Evolutionary conservation across 2,888 invertebrate species (phyloP).

Genomic region (Catocala fraxini): DNA sequence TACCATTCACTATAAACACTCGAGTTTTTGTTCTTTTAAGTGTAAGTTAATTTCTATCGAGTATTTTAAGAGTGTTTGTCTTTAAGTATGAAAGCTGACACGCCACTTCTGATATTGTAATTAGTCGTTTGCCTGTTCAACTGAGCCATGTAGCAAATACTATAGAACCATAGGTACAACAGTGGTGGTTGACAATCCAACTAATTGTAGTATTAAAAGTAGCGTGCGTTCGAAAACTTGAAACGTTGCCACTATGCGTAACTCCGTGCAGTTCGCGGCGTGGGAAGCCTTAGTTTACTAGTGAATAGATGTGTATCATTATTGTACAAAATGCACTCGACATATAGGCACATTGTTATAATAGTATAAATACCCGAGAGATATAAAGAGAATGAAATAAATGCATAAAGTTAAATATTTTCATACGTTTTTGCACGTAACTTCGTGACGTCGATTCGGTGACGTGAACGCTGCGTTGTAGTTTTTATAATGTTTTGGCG

Average conservation of each 20-base stretch:
- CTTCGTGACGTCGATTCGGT: slow-evolving; percentile 66
- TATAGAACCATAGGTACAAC: slow-evolving; percentile 42
- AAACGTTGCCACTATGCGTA: slow-evolving; percentile 46
- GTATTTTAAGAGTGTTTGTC: slow-evolving; percentile 64
- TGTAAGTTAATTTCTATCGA: slow-evolving; percentile 74
- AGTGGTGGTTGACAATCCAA: slow-evolving; percentile 30
- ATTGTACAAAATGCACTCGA: slow-evolving; percentile 84
- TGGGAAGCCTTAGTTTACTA: slow-evolving; percentile 65
- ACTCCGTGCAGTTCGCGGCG: slow-evolving; percentile 39
- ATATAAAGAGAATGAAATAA: slow-evolving; percentile 75
- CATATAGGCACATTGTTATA: slow-evolving; percentile 84
- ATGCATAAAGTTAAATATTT: slow-evolving; percentile 85
- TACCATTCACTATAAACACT: slow-evolving; percentile 84
- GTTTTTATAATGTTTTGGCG: slow-evolving; percentile 65
- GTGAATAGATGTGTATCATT: slow-evolving; percentile 77
- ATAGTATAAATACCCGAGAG: slow-evolving; percentile 80
- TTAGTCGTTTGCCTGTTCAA: slow-evolving; percentile 39
- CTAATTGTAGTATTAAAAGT: slow-evolving; percentile 39
- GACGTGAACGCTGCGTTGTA: slow-evolving; percentile 68
- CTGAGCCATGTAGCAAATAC: slow-evolving; percentile 41
- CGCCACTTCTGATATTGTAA: slow-evolving; percentile 25
- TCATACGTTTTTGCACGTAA: slow-evolving; percentile 87
- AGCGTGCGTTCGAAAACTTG: slow-evolving; percentile 49
- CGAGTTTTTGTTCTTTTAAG: slow-evolving; percentile 73
- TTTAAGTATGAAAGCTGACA: slow-evolving; percentile 37